A percentile compares a stretch with the other conserved stretches of the same genome.
phyloP scores from a whole-genome alignment of 2,888 invertebrate genomes.

The Nomada ferruginata region DNA sequence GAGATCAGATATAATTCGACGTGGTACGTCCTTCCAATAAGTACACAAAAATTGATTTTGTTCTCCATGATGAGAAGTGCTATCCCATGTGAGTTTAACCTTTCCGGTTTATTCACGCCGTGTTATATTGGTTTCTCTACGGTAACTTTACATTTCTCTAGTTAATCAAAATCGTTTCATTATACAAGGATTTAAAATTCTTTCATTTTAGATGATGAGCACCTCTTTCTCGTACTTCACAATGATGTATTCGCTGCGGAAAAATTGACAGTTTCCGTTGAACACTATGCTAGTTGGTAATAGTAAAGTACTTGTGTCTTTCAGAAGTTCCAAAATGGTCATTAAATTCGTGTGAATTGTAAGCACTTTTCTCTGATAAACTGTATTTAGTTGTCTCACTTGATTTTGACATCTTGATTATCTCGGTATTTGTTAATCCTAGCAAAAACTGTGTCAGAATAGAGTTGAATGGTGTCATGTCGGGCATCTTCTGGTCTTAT shows the following conservation, averaged over 20 bases:
- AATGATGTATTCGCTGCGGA: background rate
- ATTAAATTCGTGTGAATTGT: too few species aligned
- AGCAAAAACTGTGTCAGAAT: too few species aligned
- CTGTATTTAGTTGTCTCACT: too few species aligned
- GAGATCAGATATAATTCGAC: background rate
- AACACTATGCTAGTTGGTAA: too few species aligned
- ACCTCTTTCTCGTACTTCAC: background rate
- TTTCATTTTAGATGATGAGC: background rate
- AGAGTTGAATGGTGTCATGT: too few species aligned
- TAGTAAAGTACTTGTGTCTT: too few species aligned
- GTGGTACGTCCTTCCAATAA: slow-evolving; percentile 13
- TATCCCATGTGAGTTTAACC: background rate
- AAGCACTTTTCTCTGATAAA: too few species aligned
- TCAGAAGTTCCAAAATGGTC: too few species aligned
- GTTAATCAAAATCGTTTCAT: background rate
- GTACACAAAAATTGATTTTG: slow-evolving; percentile 8
- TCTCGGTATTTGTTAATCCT: too few species aligned
- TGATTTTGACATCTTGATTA: too few species aligned
- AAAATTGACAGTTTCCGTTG: too few species aligned
- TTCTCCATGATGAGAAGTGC: slow-evolving; percentile 4
- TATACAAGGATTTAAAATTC: background rate
- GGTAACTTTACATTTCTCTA: background rate
- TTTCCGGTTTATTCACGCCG: slow-evolving; percentile 9
- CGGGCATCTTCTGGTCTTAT: too few species aligned
- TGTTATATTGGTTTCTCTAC: slow-evolving; percentile 13